These are phyloP conservation scores for Ptychadena robeensis DNA, from an alignment of 2,797 vertebrate genomes.

Conservation along the genomic window DNA sequence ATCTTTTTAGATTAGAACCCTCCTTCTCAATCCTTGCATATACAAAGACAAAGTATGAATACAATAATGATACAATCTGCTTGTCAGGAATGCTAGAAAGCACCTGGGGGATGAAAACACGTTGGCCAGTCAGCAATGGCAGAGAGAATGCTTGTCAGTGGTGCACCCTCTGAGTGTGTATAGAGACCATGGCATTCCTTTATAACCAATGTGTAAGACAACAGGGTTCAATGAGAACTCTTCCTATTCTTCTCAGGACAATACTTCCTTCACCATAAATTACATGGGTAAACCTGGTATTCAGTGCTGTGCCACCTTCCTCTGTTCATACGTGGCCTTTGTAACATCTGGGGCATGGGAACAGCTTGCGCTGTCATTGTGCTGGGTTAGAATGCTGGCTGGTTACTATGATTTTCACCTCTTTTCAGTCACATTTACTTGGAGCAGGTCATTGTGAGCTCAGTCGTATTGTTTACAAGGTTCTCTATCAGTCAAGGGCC, in stretches of 20 bases:
- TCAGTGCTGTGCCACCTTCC: slow-evolving; percentile 6
- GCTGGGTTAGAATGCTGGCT: not conserved
- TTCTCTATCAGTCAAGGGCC: not conserved
- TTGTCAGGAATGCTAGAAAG: no score
- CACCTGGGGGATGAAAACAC: no score
- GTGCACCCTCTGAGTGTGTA: not conserved
- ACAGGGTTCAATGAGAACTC: not conserved
- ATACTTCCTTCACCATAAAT: not conserved
- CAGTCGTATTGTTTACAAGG: not conserved
- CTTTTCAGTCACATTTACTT: slow-evolving; percentile 4
- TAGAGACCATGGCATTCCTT: not conserved
- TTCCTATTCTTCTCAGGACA: not conserved
- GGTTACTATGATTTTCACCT: slow-evolving; percentile 5
- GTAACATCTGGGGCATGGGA: slow-evolving; percentile 8
- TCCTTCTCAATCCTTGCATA: no score
- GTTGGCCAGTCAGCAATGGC: no score
- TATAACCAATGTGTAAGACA: not conserved
- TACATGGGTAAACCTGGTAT: not conserved
- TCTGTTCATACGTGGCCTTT: not conserved
- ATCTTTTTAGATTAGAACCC: no score
- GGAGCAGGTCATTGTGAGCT: not conserved
- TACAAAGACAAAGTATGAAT: no score
- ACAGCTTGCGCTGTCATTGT: slow-evolving; percentile 6
- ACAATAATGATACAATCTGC: no score
- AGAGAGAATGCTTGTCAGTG: no score